Conservation (phyloP, 2,797 vertebrate species). For the Acomys russatus region DNA sequence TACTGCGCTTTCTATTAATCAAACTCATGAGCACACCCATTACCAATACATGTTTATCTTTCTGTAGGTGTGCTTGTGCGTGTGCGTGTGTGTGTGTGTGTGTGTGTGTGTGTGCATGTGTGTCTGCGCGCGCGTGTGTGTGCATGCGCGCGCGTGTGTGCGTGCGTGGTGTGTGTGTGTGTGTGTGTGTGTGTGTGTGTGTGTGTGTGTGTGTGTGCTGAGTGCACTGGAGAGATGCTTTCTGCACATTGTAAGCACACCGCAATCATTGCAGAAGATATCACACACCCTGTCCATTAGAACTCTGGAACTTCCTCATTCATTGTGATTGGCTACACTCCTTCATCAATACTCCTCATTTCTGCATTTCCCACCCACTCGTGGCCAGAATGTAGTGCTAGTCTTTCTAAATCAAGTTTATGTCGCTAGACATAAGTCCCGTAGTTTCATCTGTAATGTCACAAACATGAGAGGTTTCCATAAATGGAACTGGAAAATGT, state of each 20-base stretch:
- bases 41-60: neutral
- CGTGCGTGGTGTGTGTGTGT: too few species aligned
- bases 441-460: neutral
- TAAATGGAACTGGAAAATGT: slow-evolving; percentile 39
- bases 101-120: too few species aligned
- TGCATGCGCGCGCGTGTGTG: too few species aligned
- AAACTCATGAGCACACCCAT: neutral
- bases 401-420: neutral
- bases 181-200: too few species aligned
- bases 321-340: fast-evolving
- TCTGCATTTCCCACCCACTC: neutral
- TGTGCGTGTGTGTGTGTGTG: too few species aligned
- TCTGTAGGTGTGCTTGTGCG: neutral
- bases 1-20: neutral
- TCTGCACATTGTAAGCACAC: neutral
- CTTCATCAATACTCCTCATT: neutral
- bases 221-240: neutral
- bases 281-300: neutral
- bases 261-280: neutral
- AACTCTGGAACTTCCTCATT: neutral
- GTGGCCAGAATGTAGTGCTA: neutral
- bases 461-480: neutral
- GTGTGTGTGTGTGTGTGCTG: too few species aligned
- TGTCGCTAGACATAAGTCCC: neutral
- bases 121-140: fast-evolving